Conservation (phyloP, 2,797 vertebrate species). For the Peromyscus nudipes region DNA sequence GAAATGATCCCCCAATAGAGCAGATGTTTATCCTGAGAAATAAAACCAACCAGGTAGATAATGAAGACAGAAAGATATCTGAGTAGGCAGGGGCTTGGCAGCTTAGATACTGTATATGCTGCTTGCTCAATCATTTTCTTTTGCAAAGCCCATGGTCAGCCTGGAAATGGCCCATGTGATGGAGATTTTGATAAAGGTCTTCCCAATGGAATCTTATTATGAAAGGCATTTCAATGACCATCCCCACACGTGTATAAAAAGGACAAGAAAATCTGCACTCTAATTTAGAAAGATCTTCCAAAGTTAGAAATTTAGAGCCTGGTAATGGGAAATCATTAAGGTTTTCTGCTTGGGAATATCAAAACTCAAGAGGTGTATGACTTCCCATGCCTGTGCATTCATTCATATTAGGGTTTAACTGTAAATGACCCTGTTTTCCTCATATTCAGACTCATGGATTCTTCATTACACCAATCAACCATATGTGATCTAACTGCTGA, state of each 20-base stretch:
- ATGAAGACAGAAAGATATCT: background rate
- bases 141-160: background rate
- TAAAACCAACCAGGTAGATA: background rate
- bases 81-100: no score
- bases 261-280: background rate
- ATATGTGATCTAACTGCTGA: background rate
- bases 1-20: background rate
- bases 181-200: background rate
- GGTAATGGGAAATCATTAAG: background rate
- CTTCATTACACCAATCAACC: background rate
- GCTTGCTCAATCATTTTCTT: background rate
- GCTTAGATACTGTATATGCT: background rate
- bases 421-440: background rate
- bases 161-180: background rate
- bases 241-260: background rate
- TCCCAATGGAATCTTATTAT: background rate
- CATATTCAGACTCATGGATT: background rate
- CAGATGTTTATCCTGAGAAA: background rate
- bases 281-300: background rate
- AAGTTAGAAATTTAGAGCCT: background rate
- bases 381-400: accelerated
- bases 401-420: background rate
- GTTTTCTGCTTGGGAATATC: background rate
- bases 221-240: background rate
- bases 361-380: accelerated